Base-by-base conservation (phyloP, 2,888 invertebrate genomes). In the Sphaeridia pumilis region DNA sequence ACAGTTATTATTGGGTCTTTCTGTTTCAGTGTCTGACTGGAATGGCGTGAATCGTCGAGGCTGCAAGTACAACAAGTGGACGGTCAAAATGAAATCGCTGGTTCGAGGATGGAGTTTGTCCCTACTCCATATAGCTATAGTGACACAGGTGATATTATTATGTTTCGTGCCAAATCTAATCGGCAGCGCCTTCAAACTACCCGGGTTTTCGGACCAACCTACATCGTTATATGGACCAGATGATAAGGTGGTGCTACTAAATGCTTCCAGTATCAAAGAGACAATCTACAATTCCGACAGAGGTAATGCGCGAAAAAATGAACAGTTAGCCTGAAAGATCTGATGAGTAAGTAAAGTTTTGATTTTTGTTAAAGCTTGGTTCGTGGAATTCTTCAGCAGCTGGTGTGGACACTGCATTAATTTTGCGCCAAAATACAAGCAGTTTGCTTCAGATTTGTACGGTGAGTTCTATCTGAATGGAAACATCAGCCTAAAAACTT, bases 401-500 rank as follows among this genome's bases (percentile, higher is more conserved):
- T 97, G 88, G 81, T 97, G 97, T 71, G 95, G 95, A 1, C 90
- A 87, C 70, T 97, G 97, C 69, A 81, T 85, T 64, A 74, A 83
- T 25, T 97, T 90, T 71, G 87, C 93, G 0, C 90, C 93, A 0
- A 79, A 78, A 36, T 97, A 84, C 78, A 94, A 89, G 70, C 72
- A 76, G 21, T 71, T 94, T 45, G 90, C 87, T 0, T 74, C 75
- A 7, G 78, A 83, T 65, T 70, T 82, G 46, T 66, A 70, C 46
- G 69, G 75, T 75, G 68, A 67, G 68, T 60, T 38, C n/a, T n/a
- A n/a, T n/a, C n/a, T n/a, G n/a, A n/a, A n/a, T n/a, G n/a, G n/a
- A n/a, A n/a, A n/a, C n/a, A n/a, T n/a, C n/a, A n/a, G n/a, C n/a
- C n/a, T n/a, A n/a, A n/a, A n/a, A n/a, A n/a, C n/a, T n/a, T n/a